These are phyloP conservation scores for Polyergus mexicanus DNA, from an alignment of 1,140 invertebrate genomes.

Conservation along the genomic window DNA sequence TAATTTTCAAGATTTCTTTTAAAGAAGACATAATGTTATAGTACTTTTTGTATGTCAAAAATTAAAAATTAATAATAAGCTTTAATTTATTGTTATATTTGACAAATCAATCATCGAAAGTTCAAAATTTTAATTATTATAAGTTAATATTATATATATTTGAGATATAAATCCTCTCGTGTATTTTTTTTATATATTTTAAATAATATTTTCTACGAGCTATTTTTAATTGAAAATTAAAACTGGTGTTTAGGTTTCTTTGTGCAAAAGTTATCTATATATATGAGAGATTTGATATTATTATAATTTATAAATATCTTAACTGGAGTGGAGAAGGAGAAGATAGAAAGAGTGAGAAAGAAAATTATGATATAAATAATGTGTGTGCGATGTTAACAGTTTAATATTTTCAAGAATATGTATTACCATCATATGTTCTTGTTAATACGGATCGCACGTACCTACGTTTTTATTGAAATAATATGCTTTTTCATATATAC, in stretches of 20 bases:
- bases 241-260: too few relatives aligned
- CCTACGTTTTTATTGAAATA: slow-evolving; percentile 10
- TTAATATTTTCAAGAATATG: not conserved
- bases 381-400: not conserved
- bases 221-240: too few relatives aligned
- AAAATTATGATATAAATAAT: too few relatives aligned
- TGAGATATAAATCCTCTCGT: not conserved
- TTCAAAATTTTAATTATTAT: not conserved
- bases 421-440: not conserved
- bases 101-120: not conserved
- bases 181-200: not conserved
- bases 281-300: too few relatives aligned
- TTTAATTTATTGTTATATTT: not conserved
- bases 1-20: not conserved
- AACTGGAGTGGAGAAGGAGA: too few relatives aligned
- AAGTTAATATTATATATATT: not conserved
- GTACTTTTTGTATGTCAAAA: not conserved
- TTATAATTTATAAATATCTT: too few relatives aligned
- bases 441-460: not conserved
- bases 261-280: too few relatives aligned
- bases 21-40: not conserved
- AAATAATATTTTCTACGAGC: not conserved
- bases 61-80: not conserved
- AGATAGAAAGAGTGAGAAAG: too few relatives aligned
- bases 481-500: slow-evolving; percentile 1